Evolutionary conservation across 2,888 invertebrate genomes (phyloP), one percentile per base, ranked within the genome.

Genomic region (Tigriopus californicus): DNA sequence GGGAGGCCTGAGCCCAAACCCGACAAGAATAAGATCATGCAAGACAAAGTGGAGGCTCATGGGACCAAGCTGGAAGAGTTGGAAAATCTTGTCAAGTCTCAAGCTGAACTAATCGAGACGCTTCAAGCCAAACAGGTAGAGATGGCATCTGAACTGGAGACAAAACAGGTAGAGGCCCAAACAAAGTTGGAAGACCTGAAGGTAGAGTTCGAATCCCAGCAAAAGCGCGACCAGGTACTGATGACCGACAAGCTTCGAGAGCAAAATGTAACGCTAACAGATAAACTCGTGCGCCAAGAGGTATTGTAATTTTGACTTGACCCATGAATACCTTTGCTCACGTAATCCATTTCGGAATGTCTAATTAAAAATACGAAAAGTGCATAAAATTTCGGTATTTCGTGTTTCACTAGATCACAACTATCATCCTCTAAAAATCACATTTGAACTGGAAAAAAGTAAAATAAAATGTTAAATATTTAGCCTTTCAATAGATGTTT

Each of bases 71-170:
- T 59, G 11, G 52, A 52, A 24, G 51, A 22, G 41, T 20, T 59
- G 59, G 49, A 59, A 20, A 15, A 41, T 11, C 13, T 59, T 1
- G 25, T 59, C 18, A 40, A 59, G 41, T 41, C 22, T 13, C 51
- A 52, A 33, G 52, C 25, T 1, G 41, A 53, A 41, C 13, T 59
- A 3, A 52, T 59, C 49, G 20, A 52, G 15, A 46, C 42, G n/a
- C 56, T 56, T 22, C 20, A 56, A 46, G 22, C 41, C 46, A 56
- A 56, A 22, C 56, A 56, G 56, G 56, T 46, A 42, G 56, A 49
- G 22, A 18, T 49, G 22, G 22, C 49, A 20, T 20, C 13, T 20
- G 49, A 18, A 13, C 22, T 49, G 22, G 49, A 49, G 22, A 20
- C 49, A 12, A 15, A 49, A 22, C 49, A 49, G 49, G 49, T 20